A percentile compares a stretch with the other conserved stretches of the same genome.
Conservation (phyloP, 2,113 vertebrate genomes). For the Pyxicephalus adspersus region DNA sequence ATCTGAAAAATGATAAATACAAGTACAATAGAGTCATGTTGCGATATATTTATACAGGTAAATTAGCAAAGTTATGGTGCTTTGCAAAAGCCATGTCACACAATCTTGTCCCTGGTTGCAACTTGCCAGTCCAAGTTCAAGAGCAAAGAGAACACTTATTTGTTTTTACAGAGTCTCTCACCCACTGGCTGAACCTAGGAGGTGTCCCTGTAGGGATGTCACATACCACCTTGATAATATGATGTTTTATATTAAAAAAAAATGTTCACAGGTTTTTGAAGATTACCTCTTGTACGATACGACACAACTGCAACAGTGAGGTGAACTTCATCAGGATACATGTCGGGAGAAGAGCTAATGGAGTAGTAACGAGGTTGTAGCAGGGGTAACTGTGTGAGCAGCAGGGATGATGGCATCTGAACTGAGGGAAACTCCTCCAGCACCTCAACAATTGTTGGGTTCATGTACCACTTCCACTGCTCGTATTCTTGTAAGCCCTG, state of each 20-base stretch:
- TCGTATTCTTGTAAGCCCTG: slow-evolving; percentile 97
- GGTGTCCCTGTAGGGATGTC: too few species aligned
- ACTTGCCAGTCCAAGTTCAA: too few species aligned
- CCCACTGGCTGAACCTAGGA: too few species aligned
- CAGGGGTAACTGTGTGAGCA: slow-evolving; percentile 92
- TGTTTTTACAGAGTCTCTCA: too few species aligned
- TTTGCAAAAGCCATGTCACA: too few species aligned
- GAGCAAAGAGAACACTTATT: too few species aligned
- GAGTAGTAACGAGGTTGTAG: slow-evolving; percentile 97
- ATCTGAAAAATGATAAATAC: slow-evolving; percentile 70
- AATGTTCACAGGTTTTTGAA: neutral
- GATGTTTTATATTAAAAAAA: neutral
- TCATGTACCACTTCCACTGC: slow-evolving; percentile 98
- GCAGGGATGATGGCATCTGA: slow-evolving; percentile 90
- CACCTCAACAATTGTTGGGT: slow-evolving; percentile 91
- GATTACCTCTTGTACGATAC: slow-evolving; percentile 86
- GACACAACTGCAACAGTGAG: slow-evolving; percentile 95
- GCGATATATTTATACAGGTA: neutral
- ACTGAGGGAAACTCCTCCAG: slow-evolving; percentile 93
- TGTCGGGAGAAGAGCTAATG: slow-evolving; percentile 94
- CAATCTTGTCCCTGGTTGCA: too few species aligned
- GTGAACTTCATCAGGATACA: slow-evolving; percentile 90
- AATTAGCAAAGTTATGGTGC: too few species aligned
- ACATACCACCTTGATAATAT: too few species aligned
- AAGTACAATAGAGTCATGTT: neutral